Evolutionary conservation across 2,113 vertebrate species (phyloP).

Genomic region (Anoura caudifer): DNA sequence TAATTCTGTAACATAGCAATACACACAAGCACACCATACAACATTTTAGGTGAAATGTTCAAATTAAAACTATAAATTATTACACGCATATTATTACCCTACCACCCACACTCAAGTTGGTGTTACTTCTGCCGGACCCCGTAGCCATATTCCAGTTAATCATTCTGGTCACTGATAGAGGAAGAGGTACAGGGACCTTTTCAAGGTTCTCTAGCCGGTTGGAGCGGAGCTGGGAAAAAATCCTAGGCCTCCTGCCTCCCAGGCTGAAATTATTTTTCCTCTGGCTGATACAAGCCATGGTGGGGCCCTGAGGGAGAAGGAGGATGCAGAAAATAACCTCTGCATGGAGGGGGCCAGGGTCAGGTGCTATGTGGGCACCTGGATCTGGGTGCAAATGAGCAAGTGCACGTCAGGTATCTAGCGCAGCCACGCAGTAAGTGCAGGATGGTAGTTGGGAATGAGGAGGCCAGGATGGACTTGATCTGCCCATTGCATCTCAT

Average conservation of each 20-base stretch:
- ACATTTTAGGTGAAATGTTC: too few species aligned
- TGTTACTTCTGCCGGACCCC: too few species aligned
- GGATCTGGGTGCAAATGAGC: neutral
- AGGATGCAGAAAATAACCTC: neutral
- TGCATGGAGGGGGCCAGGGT: too few species aligned
- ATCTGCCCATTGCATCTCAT: neutral
- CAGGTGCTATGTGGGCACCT: fast-evolving
- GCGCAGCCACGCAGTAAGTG: neutral
- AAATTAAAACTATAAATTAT: too few species aligned
- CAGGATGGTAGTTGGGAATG: too few species aligned
- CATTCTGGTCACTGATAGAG: neutral
- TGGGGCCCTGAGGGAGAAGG: neutral
- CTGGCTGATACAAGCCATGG: neutral
- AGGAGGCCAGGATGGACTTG: neutral
- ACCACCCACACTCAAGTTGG: too few species aligned
- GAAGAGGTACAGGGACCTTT: neutral
- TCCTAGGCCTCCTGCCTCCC: neutral
- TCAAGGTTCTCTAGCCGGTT: neutral
- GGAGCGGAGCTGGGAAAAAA: neutral
- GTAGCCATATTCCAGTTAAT: neutral
- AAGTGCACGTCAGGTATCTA: fast-evolving
- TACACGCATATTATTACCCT: too few species aligned
- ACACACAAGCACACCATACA: too few species aligned
- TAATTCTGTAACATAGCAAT: too few species aligned
- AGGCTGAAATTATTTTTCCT: neutral